Conservation (phyloP, 2,888 invertebrate genomes). For the Heliconius cydno region DNA sequence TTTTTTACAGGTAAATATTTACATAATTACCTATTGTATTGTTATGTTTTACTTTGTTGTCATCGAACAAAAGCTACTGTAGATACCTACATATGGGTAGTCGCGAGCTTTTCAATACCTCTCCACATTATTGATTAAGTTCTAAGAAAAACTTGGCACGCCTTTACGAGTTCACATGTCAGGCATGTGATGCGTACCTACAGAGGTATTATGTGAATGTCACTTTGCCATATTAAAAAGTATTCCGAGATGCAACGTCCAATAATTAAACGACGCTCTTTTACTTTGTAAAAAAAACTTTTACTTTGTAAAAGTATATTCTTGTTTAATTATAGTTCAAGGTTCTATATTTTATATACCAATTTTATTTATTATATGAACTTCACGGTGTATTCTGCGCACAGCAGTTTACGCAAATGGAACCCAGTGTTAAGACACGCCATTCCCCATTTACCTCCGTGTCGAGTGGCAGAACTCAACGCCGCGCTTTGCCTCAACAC, state of each 20-base stretch:
- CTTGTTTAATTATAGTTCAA: constrained; percentile 21
- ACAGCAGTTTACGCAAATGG: too few species aligned
- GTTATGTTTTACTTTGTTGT: not conserved
- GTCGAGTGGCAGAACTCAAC: too few species aligned
- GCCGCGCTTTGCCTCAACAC: too few species aligned
- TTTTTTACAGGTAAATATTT: not conserved
- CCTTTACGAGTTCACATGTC: constrained; percentile 53
- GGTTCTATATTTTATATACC: not conserved
- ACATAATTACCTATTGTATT: not conserved
- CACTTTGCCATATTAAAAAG: constrained; percentile 49
- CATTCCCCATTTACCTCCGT: too few species aligned
- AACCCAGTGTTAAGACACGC: too few species aligned
- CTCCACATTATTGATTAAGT: constrained; percentile 71
- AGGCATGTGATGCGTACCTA: constrained; percentile 50
- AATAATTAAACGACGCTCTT: constrained; percentile 22
- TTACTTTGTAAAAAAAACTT: constrained; percentile 24
- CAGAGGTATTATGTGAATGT: constrained; percentile 49
- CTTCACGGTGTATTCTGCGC: too few species aligned
- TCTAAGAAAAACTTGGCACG: constrained; percentile 70
- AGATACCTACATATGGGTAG: constrained; percentile 59
- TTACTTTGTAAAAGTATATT: constrained; percentile 17
- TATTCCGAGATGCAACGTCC: constrained; percentile 36
- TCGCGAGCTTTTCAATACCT: constrained; percentile 67
- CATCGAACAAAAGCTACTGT: constrained; percentile 58
- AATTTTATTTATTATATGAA: not conserved